Evolutionary conservation across 2,888 invertebrate species (phyloP).

Genomic region (Bellardia pandia): DNA sequence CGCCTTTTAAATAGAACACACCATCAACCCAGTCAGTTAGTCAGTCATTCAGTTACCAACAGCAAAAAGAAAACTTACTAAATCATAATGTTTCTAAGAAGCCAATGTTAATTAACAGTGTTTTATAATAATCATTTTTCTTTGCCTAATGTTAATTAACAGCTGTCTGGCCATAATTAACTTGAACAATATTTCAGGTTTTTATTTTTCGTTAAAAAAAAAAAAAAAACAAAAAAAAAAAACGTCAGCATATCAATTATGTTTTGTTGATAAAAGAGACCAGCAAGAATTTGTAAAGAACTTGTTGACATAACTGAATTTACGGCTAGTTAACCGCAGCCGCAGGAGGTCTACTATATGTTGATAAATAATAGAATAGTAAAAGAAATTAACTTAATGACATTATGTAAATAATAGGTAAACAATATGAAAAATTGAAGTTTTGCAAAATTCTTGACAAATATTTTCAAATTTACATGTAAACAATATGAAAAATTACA

Average conservation of each 20-base stretch:
- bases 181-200: not conserved
- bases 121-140: not conserved
- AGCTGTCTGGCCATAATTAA: not conserved
- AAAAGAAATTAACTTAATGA: no score
- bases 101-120: not conserved
- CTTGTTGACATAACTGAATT: conserved; percentile 6
- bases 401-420: no score
- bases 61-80: no score
- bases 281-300: not conserved
- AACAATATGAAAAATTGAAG: no score
- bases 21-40: no score
- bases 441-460: no score
- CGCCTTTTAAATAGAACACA: no score
- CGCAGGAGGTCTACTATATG: no score
- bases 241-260: not conserved
- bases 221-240: not conserved
- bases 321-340: not conserved
- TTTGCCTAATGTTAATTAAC: not conserved
- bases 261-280: not conserved
- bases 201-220: not conserved
- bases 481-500: no score
- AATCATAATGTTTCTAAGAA: not conserved
- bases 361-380: no score
- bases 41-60: no score
- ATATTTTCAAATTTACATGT: no score